phyloP scores from a whole-genome alignment of 2,888 invertebrate species.

The Limnephilus auricula region DNA sequence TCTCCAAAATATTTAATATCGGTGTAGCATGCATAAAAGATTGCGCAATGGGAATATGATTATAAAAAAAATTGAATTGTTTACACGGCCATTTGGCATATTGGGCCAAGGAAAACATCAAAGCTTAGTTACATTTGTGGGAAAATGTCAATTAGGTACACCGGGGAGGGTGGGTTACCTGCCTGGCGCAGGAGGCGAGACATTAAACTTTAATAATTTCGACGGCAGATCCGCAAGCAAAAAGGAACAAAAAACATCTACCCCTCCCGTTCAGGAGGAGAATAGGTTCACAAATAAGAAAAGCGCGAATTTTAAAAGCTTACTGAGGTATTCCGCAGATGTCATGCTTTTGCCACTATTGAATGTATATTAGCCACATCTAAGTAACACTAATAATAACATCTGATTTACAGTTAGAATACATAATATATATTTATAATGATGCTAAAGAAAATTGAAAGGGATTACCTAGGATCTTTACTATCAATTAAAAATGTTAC shows the following conservation, averaged over 20 bases:
- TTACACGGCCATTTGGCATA: neutral
- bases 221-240: neutral
- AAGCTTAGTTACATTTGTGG: neutral
- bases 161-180: neutral
- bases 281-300: neutral
- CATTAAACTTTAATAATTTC: neutral
- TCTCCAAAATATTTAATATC: neutral
- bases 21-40: neutral
- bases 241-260: neutral
- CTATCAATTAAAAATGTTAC: too few relatives aligned
- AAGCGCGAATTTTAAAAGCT: neutral
- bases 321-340: neutral
- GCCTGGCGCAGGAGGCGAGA: neutral
- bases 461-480: too few relatives aligned
- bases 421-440: neutral
- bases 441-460: neutral
- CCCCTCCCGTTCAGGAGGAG: neutral
- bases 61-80: neutral
- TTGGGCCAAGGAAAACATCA: neutral
- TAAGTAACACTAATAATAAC: neutral
- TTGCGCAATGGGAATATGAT: neutral
- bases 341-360: neutral
- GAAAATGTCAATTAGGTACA: neutral
- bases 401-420: neutral
- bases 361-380: neutral